A percentile compares a stretch with the other conserved stretches of the same genome.
These are phyloP conservation scores for Microplitis manilae DNA, from an alignment of 2,888 invertebrate species.

Conservation along the genomic window DNA sequence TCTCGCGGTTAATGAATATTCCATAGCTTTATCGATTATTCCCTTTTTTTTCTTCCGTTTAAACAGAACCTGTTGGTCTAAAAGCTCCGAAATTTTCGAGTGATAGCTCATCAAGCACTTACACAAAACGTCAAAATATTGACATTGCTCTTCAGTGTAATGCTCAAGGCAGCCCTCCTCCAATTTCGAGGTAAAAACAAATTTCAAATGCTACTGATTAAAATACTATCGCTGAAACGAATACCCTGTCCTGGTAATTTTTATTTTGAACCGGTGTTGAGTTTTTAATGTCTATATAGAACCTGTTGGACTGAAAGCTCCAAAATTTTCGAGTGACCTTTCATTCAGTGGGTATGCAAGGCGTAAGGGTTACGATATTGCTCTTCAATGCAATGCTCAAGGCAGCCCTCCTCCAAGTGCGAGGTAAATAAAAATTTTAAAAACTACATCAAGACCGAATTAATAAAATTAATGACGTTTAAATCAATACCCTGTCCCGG, in stretches of 20 bases:
- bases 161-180: slow-evolving; percentile 76
- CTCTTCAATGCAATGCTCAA: slow-evolving; percentile 75
- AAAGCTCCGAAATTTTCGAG: slow-evolving; percentile 73
- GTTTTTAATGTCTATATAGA: slow-evolving; percentile 70
- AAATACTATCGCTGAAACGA: neutral
- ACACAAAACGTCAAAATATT: slow-evolving; percentile 43
- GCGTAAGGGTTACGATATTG: slow-evolving; percentile 65
- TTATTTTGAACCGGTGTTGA: slow-evolving; percentile 62
- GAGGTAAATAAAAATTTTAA: slow-evolving; percentile 58
- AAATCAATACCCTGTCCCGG: neutral
- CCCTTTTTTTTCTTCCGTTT: slow-evolving; percentile 23
- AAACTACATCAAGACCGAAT: no score
- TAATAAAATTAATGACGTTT: no score
- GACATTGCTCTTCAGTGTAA: slow-evolving; percentile 70
- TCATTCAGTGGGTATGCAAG: slow-evolving; percentile 76
- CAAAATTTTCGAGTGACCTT: slow-evolving; percentile 78
- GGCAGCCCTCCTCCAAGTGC: slow-evolving; percentile 80
- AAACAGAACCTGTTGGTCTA: slow-evolving; percentile 76
- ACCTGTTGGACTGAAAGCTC: slow-evolving; percentile 80
- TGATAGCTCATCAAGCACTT: slow-evolving; percentile 54
- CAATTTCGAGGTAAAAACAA: slow-evolving; percentile 55
- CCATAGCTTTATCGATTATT: slow-evolving; percentile 4
- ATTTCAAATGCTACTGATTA: neutral
- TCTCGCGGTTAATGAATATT: neutral
- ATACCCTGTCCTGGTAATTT: slow-evolving; percentile 51